Base-by-base conservation (phyloP, 2,797 vertebrate species). In the Manis pentadactyla region DNA sequence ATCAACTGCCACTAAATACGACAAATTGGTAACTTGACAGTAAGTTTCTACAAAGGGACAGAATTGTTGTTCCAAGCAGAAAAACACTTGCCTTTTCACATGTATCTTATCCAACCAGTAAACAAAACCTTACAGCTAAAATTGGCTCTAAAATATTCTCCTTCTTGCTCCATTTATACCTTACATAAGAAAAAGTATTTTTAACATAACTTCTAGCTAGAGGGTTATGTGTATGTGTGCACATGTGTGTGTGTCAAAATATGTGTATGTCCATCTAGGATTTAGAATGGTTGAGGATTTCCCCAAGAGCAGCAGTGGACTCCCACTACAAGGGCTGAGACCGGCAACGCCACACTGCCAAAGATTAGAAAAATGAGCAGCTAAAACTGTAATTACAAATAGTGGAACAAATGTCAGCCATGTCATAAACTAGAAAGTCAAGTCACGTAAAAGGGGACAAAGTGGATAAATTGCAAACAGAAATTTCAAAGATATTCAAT, bases 401-500 rank as follows among this genome's bases (percentile, higher is more conserved):
- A 75, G 21, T 34, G 18, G 8, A 23, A 21, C 25, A 69, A 88
- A 49, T n/a, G 51, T 66, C 71, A 94, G 34, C 29, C 37, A 42
- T 46, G 21, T 21, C 15, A 3, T 42, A 57, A 81, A 61, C 19
- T 51, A 23, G 21, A 95, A 42, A 31, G 37, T 31, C 84, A 53
- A 96, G 31, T 53, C 39, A 68, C 34, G 4, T 23, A 81, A 23
- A 34, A 74, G 29, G 29, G 34, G 34, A 55, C 53, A 87, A 92
- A 75, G 53, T 21, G 87, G 49, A 86, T 75, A 84, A 92, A 87
- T 63, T 19, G 2, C 55, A 85, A 78, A 75, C 17, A 71, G 64
- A 85, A 95, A 61, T 37, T 18, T 46, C 69, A 91, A 63, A 74
- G 55, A 71, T 90, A 87, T 19, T 71, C 42, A 95, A 34, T 68